phyloP scores from a whole-genome alignment of 2,888 invertebrate genomes.

The Aquatica leii region DNA sequence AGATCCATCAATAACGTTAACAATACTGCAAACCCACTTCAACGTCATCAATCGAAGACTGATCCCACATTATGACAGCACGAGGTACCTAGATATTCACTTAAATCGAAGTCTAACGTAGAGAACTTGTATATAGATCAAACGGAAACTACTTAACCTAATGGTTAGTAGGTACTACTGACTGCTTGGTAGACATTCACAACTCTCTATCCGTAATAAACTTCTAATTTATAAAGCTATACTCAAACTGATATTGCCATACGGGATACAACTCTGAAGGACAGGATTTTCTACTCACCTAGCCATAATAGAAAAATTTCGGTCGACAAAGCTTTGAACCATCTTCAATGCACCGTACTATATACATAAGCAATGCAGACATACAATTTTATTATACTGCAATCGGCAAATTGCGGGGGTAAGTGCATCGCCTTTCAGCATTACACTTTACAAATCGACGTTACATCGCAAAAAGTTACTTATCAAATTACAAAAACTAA shows the following conservation, averaged over 20 bases:
- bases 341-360: not conserved
- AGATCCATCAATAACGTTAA: not conserved
- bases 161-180: conserved; percentile 13
- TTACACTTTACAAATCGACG: too few relatives aligned
- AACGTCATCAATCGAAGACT: not conserved
- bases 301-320: not conserved
- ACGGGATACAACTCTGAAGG: not conserved
- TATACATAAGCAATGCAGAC: not conserved
- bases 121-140: conserved; percentile 15
- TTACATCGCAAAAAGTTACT: too few relatives aligned
- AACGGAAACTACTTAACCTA: conserved; percentile 7
- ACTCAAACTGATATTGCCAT: not conserved
- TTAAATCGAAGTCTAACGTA: not conserved
- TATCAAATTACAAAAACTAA: too few relatives aligned
- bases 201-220: conserved; percentile 5
- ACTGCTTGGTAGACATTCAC: conserved; percentile 9
- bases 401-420: too few relatives aligned
- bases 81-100: not conserved
- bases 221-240: conserved; percentile 5
- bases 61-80: not conserved
- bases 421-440: too few relatives aligned
- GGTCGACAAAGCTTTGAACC: not conserved
- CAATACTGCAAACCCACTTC: too few relatives aligned
- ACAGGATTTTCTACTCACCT: not conserved
- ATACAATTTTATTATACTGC: not conserved